These are phyloP conservation scores for Cebidichthys violaceus DNA, from an alignment of 2,113 vertebrate genomes.

Conservation along the genomic window DNA sequence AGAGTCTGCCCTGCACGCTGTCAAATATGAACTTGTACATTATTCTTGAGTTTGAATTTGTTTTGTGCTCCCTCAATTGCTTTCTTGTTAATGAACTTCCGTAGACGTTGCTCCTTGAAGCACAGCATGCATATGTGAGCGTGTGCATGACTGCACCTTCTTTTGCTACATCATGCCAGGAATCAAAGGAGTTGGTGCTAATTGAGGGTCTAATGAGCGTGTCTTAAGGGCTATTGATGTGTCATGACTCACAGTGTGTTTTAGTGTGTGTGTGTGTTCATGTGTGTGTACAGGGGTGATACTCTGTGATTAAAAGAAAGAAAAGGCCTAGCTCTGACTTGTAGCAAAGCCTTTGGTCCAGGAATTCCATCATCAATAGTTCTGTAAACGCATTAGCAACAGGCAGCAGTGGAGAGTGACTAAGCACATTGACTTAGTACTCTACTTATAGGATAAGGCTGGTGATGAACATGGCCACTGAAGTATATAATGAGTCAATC, in stretches of 20 bases:
- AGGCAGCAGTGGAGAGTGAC: background rate
- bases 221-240: conserved; percentile 30
- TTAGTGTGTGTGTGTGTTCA: background rate
- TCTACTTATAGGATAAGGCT: background rate
- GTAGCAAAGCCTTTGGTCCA: background rate
- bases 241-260: conserved; percentile 30
- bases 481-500: background rate
- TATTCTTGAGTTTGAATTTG: background rate
- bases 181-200: conserved; percentile 28
- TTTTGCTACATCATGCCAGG: conserved; percentile 16
- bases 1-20: conserved; percentile 11
- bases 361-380: background rate
- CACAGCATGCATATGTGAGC: background rate
- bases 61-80: conserved; percentile 16
- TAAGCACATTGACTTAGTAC: background rate
- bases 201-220: conserved; percentile 32
- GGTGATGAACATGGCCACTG: conserved; percentile 3
- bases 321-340: background rate
- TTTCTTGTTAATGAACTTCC: conserved; percentile 13
- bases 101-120: background rate
- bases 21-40: conserved; percentile 16
- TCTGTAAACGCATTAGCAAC: background rate
- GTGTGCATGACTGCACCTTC: background rate
- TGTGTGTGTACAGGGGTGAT: conserved; percentile 3
- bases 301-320: conserved; percentile 21